These are phyloP conservation scores for Ferrisia virgata DNA, from an alignment of 2,888 invertebrate species.

Conservation along the genomic window DNA sequence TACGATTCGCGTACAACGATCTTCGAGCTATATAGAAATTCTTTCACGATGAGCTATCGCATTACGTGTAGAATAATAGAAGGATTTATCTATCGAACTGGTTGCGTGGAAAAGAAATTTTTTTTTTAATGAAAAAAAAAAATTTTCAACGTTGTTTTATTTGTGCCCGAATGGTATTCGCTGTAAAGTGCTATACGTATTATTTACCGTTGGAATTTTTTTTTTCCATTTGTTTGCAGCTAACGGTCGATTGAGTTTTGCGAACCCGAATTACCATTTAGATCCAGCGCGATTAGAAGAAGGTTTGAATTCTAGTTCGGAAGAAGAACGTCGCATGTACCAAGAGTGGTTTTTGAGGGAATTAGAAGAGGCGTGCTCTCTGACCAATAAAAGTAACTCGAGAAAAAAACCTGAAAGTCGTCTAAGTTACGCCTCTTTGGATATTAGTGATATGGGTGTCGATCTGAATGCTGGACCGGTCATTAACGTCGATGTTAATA, in stretches of 20 bases:
- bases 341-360: slow-evolving; percentile 43
- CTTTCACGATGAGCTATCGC: not conserved
- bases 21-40: not conserved
- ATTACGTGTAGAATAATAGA: not conserved
- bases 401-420: slow-evolving; percentile 44
- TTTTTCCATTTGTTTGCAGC: slow-evolving; percentile 59
- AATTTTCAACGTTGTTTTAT: too few species aligned
- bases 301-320: slow-evolving; percentile 64
- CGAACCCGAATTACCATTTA: slow-evolving; percentile 87
- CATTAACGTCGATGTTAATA: slow-evolving; percentile 42
- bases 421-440: slow-evolving; percentile 61
- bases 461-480: slow-evolving; percentile 41
- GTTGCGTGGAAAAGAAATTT: too few species aligned
- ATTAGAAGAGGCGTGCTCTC: slow-evolving; percentile 43
- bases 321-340: slow-evolving; percentile 44
- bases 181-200: not conserved
- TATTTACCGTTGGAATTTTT: not conserved
- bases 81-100: not conserved
- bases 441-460: slow-evolving; percentile 69
- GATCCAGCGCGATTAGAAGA: slow-evolving; percentile 74
- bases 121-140: too few species aligned
- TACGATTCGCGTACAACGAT: not conserved
- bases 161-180: not conserved
- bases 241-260: slow-evolving; percentile 85
- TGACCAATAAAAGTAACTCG: slow-evolving; percentile 45